Conservation (phyloP, 2,113 vertebrate species). For the Cochlearius cochlearius region DNA sequence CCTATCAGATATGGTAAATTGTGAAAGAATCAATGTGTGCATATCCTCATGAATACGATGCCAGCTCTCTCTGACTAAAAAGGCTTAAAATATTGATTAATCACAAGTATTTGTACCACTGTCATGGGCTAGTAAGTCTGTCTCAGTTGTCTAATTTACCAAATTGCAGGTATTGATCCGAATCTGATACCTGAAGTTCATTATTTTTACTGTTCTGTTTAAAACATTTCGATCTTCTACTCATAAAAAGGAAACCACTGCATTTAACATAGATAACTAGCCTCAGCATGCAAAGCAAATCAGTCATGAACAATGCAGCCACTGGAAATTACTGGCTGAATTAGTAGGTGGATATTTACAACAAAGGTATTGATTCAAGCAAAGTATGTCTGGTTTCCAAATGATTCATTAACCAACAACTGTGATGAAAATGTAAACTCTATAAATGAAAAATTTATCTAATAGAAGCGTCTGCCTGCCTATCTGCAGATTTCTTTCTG, state of each 20-base stretch:
- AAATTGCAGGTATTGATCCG: neutral
- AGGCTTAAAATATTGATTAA: neutral
- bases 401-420: neutral
- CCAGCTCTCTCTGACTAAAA: neutral
- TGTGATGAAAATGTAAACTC: neutral
- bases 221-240: neutral
- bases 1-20: neutral
- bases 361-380: neutral
- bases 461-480: neutral
- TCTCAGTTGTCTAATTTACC: neutral
- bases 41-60: neutral
- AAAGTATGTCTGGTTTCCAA: neutral
- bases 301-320: neutral
- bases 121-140: neutral
- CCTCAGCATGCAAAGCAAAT: neutral
- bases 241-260: neutral
- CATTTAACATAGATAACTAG: neutral
- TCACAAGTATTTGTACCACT: neutral
- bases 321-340: neutral
- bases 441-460: neutral
- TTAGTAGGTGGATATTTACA: slow-evolving; percentile 5
- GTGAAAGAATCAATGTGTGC: neutral
- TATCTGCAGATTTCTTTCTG: neutral
- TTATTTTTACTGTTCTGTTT: neutral
- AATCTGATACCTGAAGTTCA: neutral